phyloP scores from a whole-genome alignment of 2,113 vertebrate genomes.

The Melanotaenia duboulayi region DNA sequence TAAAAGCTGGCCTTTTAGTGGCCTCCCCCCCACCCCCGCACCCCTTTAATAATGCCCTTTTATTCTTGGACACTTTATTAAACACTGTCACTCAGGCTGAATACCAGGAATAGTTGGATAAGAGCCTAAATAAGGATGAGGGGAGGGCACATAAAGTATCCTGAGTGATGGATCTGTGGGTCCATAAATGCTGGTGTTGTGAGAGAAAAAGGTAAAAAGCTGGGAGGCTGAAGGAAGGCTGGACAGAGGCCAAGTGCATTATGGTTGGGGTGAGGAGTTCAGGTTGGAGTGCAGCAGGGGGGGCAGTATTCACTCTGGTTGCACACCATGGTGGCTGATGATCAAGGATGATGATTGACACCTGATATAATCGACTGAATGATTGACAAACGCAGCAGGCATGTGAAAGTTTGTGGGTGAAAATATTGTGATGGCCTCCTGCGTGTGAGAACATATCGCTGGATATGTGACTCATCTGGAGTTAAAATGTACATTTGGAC shows the following conservation, averaged over 20 bases:
- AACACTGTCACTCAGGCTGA: constrained; percentile 82
- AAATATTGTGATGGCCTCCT: constrained; percentile 17
- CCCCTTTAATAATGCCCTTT: constrained; percentile 77
- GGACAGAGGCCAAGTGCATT: constrained; percentile 74
- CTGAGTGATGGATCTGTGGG: constrained; percentile 72
- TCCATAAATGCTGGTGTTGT: constrained; percentile 73
- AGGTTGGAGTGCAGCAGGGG: constrained; percentile 52
- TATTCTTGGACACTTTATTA: constrained; percentile 82
- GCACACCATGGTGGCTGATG: constrained; percentile 45
- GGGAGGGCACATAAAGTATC: constrained; percentile 40
- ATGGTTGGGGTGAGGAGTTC: constrained; percentile 79
- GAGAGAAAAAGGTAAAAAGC: constrained; percentile 67
- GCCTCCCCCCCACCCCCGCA: constrained; percentile 17
- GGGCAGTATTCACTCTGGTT: constrained; percentile 35
- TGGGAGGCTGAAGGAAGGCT: constrained; percentile 61
- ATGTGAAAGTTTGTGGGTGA: constrained; percentile 35
- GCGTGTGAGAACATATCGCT: not conserved
- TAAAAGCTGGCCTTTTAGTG: constrained; percentile 60
- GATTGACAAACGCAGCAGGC: constrained; percentile 55
- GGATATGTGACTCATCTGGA: constrained; percentile 23
- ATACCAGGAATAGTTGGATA: constrained; percentile 80
- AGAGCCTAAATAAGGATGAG: constrained; percentile 58
- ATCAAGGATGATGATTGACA: constrained; percentile 63
- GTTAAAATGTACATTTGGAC: constrained; percentile 34
- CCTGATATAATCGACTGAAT: constrained; percentile 40